Conservation (phyloP, 2,113 vertebrate species). For the Corythornis cristatus region DNA sequence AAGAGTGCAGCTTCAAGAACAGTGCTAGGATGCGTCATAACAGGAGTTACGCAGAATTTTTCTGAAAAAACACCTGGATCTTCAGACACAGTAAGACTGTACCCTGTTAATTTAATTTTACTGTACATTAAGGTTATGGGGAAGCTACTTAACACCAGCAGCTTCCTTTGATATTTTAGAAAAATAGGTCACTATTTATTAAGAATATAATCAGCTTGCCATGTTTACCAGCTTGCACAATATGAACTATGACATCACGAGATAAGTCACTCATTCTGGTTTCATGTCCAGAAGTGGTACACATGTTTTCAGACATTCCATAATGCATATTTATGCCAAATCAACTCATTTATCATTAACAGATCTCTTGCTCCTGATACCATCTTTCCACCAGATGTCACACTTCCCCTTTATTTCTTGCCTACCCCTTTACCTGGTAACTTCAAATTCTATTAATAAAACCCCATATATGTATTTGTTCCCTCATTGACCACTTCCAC, state of each 20-base stretch:
- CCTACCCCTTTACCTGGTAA: neutral
- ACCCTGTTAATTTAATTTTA: neutral
- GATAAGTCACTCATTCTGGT: neutral
- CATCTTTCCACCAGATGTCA: constrained; percentile 70
- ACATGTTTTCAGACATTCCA: neutral
- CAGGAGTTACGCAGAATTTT: neutral
- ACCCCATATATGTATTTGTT: neutral
- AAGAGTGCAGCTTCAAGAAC: neutral
- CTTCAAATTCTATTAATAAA: neutral
- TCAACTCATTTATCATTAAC: neutral
- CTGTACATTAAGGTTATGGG: neutral
- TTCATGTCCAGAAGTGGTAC: neutral
- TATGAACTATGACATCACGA: neutral
- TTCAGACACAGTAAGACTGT: neutral
- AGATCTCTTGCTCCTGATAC: neutral
- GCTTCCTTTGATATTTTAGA: neutral
- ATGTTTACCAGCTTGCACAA: neutral
- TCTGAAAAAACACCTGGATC: neutral
- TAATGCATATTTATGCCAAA: neutral
- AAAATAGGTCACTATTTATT: neutral
- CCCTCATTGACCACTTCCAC: neutral
- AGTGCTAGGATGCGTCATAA: neutral
- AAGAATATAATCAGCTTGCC: neutral
- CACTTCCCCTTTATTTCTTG: constrained; percentile 44
- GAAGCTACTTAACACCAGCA: neutral